A percentile compares a stretch with the other conserved stretches of the same genome.
phyloP scores from a whole-genome alignment of 2,797 vertebrate species.

The Periophthalmus magnuspinnatus region DNA sequence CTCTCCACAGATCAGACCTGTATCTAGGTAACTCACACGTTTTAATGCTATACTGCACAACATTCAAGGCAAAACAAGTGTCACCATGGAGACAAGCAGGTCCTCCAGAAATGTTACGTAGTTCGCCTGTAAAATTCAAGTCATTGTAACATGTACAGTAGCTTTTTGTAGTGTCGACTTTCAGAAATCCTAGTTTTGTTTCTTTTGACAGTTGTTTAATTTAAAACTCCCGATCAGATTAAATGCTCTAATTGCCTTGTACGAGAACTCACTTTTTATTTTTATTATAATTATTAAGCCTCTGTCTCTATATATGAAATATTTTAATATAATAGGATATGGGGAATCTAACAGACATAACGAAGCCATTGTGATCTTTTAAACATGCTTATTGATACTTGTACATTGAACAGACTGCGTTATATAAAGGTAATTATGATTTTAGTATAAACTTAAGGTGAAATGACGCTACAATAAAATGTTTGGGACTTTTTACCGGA shows the following conservation, averaged over 20 bases:
- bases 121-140: not conserved
- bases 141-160: slow-evolving; percentile 4
- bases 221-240: slow-evolving; percentile 75
- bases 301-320: slow-evolving; percentile 78
- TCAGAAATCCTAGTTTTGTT: slow-evolving; percentile 49
- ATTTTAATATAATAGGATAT: slow-evolving; percentile 83
- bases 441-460: slow-evolving; percentile 74
- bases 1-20: no score
- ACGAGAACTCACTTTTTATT: slow-evolving; percentile 74
- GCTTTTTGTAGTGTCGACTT: slow-evolving; percentile 47
- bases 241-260: slow-evolving; percentile 79
- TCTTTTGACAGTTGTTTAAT: slow-evolving; percentile 64
- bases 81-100: no score
- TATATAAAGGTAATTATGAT: slow-evolving; percentile 74
- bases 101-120: not conserved
- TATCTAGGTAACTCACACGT: no score
- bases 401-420: slow-evolving; percentile 76
- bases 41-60: no score
- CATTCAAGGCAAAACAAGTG: no score
- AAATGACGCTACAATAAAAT: slow-evolving; percentile 73
- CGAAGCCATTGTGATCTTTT: slow-evolving; percentile 80
- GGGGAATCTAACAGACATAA: slow-evolving; percentile 74
- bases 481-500: slow-evolving; percentile 75
- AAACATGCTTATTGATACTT: slow-evolving; percentile 78
- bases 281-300: slow-evolving; percentile 64